Conservation (phyloP, 2,888 invertebrate genomes). For the Oeneis ivallda region DNA sequence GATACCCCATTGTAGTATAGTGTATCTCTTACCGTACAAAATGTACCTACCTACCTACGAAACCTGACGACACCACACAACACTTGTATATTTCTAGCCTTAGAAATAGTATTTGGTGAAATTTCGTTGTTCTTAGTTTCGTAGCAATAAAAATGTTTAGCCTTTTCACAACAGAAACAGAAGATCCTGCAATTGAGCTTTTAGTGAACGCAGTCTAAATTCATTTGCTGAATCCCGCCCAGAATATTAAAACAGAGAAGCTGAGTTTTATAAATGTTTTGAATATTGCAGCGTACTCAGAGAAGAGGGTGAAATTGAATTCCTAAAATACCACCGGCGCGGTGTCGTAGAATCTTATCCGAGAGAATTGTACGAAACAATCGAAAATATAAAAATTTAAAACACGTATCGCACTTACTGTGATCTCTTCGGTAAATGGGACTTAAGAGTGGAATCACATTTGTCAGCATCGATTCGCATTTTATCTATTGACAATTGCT, state of each 20-base stretch:
- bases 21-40: too few relatives aligned
- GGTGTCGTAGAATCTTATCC: background rate
- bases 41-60: too few relatives aligned
- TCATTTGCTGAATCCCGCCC: slow-evolving; percentile 9
- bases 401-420: too few relatives aligned
- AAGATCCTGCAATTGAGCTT: slow-evolving; percentile 17
- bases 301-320: slow-evolving; percentile 11
- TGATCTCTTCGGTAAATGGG: background rate
- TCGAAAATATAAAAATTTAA: background rate
- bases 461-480: too few relatives aligned
- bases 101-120: slow-evolving; percentile 21
- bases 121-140: slow-evolving; percentile 20
- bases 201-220: slow-evolving; percentile 15
- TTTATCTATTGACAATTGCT: too few relatives aligned
- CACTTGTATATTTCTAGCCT: too few relatives aligned
- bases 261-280: slow-evolving; percentile 18
- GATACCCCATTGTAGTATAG: background rate
- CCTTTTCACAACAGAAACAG: slow-evolving; percentile 10
- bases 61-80: too few relatives aligned
- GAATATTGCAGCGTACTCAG: slow-evolving; percentile 2
- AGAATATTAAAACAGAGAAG: slow-evolving; percentile 19
- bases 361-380: background rate
- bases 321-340: slow-evolving; percentile 6
- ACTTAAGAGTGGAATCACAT: too few relatives aligned
- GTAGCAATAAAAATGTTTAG: slow-evolving; percentile 23